Base-by-base conservation (phyloP, 2,888 invertebrate species). In the Polymixis flavicincta region DNA sequence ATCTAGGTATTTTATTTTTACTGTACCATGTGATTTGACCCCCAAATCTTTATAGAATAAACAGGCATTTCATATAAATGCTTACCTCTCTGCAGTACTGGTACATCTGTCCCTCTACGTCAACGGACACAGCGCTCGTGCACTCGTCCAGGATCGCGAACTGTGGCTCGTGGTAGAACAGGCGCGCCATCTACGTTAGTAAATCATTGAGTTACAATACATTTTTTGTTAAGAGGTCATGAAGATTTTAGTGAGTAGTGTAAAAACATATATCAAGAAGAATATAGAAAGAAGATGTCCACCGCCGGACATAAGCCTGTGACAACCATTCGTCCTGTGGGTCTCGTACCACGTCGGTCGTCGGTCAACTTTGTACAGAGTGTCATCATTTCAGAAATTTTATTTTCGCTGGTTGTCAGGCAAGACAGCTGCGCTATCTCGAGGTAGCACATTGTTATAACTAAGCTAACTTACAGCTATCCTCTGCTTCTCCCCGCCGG, bases 71-170 rank as follows among this genome's bases (percentile, higher is more conserved):
- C 9, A 45, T 45, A 13, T 45, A 11, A 45, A 9, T 9, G 4
- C 92, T 91, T 82, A 97, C 98, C 96, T 98, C 97, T 89, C 98
- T 97, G 91, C 99, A 99, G 94, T 99, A 99, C 88, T 98, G 98
- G 92, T 99, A 99, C 98, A 99, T 99, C 85, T 98, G 98, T 48
- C 99, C 99, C 93, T 99, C 99, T 0, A 99, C 99, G 93, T 99
- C 99, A 0, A 99, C 99, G 67, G 99, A 99, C 0, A 99, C 99
- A 0, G 99, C 99, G 93, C 99, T 99, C 1, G 99, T 99, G 92
- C 99, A 99, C 94, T 99, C 99, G 92, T 99, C 99, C 87, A 99
- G 96, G 90, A 99, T 99, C 19, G 99, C 99, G 96, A 99, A 99
- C 95, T 99, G 99, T 0, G 99, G 99, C 92, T 98, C 98, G 94